Conservation (phyloP, 2,113 vertebrate species). For the Rhynchomys soricoides region DNA sequence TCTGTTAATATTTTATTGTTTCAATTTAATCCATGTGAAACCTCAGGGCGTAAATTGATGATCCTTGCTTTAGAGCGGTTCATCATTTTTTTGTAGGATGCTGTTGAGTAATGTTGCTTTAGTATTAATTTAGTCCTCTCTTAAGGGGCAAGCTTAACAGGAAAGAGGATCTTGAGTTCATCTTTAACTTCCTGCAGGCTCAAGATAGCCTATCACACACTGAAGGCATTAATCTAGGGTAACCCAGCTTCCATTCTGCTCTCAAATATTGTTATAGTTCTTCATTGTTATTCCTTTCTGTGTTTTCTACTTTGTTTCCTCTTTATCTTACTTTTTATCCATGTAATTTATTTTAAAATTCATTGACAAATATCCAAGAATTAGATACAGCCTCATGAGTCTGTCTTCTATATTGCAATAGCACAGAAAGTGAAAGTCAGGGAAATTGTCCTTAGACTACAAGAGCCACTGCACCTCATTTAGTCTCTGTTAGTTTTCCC, state of each 20-base stretch:
- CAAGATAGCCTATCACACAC: neutral
- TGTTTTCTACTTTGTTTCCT: neutral
- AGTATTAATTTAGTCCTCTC: neutral
- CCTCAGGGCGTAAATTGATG: neutral
- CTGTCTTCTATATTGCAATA: neutral
- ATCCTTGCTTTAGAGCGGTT: conserved; percentile 30
- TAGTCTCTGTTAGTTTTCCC: conserved; percentile 9
- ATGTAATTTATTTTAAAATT: neutral
- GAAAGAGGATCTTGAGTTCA: neutral
- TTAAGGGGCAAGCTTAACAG: neutral
- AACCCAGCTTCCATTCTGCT: neutral
- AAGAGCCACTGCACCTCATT: neutral
- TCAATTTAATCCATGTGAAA: neutral
- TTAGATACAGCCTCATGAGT: neutral
- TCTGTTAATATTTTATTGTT: conserved; percentile 56
- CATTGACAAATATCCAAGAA: neutral
- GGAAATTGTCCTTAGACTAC: neutral
- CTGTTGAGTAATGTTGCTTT: neutral
- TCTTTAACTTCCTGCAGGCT: neutral
- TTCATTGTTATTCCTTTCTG: neutral
- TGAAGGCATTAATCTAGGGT: neutral
- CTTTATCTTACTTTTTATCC: neutral
- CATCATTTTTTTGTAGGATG: neutral
- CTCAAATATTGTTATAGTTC: neutral
- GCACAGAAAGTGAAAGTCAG: neutral